Evolutionary conservation across 2,797 vertebrate genomes (phyloP), one percentile per base, ranked within the genome.

Genomic region (Pelochelys cantorii): DNA sequence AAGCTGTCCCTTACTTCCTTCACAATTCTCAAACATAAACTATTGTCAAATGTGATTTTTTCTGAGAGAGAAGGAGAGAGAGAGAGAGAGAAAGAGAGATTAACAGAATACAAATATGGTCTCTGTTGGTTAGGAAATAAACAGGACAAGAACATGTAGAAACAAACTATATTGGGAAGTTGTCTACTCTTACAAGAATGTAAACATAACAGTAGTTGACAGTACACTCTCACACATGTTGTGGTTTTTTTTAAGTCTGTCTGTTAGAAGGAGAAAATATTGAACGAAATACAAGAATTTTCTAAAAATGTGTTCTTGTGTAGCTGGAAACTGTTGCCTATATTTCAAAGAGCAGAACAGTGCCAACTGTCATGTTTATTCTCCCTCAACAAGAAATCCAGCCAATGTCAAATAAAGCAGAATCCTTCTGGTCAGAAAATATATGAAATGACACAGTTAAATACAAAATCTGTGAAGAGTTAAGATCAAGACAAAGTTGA

Each of bases 191-290:
- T 84, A 23, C 11, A 75, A 74, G 54, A 77, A 79, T 81, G 60
- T 75, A 57, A 84, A 86, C 23, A 20, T 48, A 82, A 82, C 25
- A 65, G 34, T 2, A 90, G 1, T 7, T 92, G 78, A 54, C 62
- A 85, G 34, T 60, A 29, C 27, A 25, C 14, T 37, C 34, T 79
- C 83, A 25, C 37, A 22, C 22, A 54, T 82, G 34, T 62, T 83
- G 78, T 79, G 68, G 1, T 1, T 74, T 90, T 88, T 62, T 75
- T 57, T 81, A 91, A 86, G 80, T 81, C 4, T 1, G 6, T 77
- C 0, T 0, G 60, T 37, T 14, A 18, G 59, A 65, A 52, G 37
- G 34, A 57, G 1, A 77, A 42, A 53, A 62, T 10, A 3, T 7
- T 85, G 27, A 75, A 65, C 2, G 83, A 18, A 83, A 60, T 83